phyloP scores from a whole-genome alignment of 2,113 vertebrate species.

The Thymallus thymallus region DNA sequence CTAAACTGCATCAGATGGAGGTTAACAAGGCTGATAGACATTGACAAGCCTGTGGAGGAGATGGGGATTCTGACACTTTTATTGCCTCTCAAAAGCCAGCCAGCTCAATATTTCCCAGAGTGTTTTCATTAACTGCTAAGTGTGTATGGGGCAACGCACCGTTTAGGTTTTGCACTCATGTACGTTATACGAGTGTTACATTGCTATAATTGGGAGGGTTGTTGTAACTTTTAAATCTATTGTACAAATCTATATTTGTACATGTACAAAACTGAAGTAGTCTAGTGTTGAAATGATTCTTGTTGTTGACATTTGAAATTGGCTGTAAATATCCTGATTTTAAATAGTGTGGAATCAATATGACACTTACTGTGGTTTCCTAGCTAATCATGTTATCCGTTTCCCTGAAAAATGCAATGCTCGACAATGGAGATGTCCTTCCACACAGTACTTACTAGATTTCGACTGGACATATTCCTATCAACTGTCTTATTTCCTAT shows the following conservation, averaged over 20 bases:
- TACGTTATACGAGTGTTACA: no score
- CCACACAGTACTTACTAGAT: not conserved
- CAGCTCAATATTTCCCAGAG: not conserved
- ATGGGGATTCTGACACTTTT: conserved; percentile 17
- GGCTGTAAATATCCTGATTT: no score
- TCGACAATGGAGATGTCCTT: not conserved
- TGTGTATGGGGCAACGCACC: no score
- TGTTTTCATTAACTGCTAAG: not conserved
- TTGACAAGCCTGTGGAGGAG: conserved; percentile 1
- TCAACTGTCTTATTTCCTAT: not conserved
- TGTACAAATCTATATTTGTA: no score
- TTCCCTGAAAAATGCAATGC: not conserved
- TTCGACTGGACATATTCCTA: not conserved
- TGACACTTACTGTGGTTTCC: no score
- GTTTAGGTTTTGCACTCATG: no score
- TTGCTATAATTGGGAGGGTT: no score
- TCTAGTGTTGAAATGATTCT: no score
- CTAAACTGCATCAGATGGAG: conserved; percentile 15
- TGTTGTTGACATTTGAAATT: no score
- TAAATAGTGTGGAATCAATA: no score
- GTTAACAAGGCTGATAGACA: conserved; percentile 13
- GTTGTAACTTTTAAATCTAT: no score
- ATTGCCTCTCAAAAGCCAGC: conserved; percentile 4
- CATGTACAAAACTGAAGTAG: no score
- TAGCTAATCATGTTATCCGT: not conserved